Evolutionary conservation across 2,113 vertebrate genomes (phyloP).

Genomic region (Onychorhynchus coronatus): DNA sequence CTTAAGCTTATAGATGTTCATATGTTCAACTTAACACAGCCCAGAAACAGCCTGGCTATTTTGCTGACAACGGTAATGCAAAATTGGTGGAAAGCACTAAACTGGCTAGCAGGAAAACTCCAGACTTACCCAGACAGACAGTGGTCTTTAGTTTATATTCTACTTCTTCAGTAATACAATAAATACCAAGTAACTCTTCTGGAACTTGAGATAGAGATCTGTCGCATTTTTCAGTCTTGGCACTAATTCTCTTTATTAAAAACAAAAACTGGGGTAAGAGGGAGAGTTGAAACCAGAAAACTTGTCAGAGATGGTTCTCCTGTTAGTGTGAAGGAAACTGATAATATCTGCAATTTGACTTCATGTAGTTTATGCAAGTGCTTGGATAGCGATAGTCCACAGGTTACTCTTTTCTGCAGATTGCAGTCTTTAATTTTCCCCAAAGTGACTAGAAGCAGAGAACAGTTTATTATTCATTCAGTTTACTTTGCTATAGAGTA

Average conservation of each 20-base stretch:
- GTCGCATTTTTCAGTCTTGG: slow-evolving; percentile 48
- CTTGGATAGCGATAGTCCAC: background rate
- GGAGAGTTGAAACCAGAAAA: background rate
- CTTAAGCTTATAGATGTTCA: background rate
- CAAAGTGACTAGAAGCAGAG: background rate
- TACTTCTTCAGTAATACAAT: slow-evolving; percentile 54
- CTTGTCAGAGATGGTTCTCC: background rate
- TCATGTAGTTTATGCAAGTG: background rate
- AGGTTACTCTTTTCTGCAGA: background rate
- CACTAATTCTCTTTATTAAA: slow-evolving; percentile 15
- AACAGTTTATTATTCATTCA: background rate
- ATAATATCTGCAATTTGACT: background rate
- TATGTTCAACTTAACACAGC: background rate
- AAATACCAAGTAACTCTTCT: slow-evolving; percentile 55
- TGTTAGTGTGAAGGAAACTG: background rate
- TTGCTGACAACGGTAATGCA: background rate
- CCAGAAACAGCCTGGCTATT: background rate
- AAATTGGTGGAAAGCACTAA: background rate
- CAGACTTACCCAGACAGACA: slow-evolving; percentile 15
- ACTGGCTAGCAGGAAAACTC: background rate
- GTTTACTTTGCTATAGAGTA: background rate
- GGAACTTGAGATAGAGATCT: slow-evolving; percentile 52
- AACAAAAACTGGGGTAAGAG: slow-evolving; percentile 1
- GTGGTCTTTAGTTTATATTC: slow-evolving; percentile 48
- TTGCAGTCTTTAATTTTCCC: background rate